Conservation (phyloP, 2,888 invertebrate species). For the Plusia festucae region DNA sequence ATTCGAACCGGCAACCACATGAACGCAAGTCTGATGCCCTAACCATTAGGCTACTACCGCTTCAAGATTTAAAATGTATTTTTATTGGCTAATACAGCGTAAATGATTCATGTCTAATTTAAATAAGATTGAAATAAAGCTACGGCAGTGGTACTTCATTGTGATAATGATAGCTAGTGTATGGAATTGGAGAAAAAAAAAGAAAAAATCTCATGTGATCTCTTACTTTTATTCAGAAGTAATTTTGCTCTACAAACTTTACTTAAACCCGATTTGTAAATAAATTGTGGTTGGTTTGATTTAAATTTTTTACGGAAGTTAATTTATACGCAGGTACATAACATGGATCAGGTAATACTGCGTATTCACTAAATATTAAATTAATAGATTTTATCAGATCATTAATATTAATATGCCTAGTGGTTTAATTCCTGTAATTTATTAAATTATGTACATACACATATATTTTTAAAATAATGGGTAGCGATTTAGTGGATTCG, state of each 20-base stretch:
- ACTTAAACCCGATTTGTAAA: neutral
- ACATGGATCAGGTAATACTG: neutral
- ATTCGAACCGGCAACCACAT: too few relatives aligned
- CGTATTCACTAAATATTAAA: neutral
- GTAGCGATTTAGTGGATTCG: too few relatives aligned
- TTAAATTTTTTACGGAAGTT: slow-evolving; percentile 33
- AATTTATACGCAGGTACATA: neutral
- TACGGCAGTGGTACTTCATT: too few relatives aligned
- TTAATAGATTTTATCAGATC: neutral
- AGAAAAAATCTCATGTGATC: neutral
- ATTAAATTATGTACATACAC: neutral
- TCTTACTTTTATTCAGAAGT: neutral
- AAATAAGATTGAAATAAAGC: too few relatives aligned
- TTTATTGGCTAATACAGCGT: too few relatives aligned
- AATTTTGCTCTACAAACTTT: neutral
- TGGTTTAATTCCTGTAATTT: neutral
- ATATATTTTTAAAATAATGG: too few relatives aligned
- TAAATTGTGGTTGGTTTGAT: neutral
- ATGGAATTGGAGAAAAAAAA: too few relatives aligned
- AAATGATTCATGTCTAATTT: too few relatives aligned
- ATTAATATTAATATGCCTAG: neutral
- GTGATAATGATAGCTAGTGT: too few relatives aligned
- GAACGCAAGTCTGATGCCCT: too few relatives aligned
- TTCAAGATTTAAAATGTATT: too few relatives aligned
- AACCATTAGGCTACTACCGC: too few relatives aligned